A percentile compares a stretch with the other conserved stretches of the same genome.
Evolutionary conservation across 1,140 invertebrate genomes (phyloP).

Genomic region (Alviniconcha marisindica): DNA sequence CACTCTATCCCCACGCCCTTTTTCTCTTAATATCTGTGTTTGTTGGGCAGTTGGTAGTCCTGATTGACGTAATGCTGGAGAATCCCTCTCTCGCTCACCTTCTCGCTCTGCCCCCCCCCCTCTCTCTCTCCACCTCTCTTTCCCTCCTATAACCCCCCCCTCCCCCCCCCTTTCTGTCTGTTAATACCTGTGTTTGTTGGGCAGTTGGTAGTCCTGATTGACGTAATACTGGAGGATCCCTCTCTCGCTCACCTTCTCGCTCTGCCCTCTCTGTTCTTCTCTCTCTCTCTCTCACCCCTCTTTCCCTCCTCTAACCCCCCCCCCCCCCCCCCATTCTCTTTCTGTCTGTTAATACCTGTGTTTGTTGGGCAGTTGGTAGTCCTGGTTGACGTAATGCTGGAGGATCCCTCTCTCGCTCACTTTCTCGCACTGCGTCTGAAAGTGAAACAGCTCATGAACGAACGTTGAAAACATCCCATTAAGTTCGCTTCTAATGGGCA

Average conservation of each 20-base stretch:
- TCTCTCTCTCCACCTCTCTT: too few relatives aligned
- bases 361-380: conserved; percentile 42
- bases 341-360: too few relatives aligned
- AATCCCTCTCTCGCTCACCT: conserved; percentile 54
- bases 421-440: conserved; percentile 59
- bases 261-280: too few relatives aligned
- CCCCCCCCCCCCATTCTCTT: too few relatives aligned
- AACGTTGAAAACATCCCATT: too few relatives aligned
- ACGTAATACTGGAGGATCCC: conserved; percentile 57
- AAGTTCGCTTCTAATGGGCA: too few relatives aligned
- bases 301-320: too few relatives aligned
- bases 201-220: conserved; percentile 42
- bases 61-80: conserved; percentile 54
- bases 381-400: conserved; percentile 53
- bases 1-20: too few relatives aligned
- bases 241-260: conserved; percentile 57
- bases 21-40: conserved; percentile 56
- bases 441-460: too few relatives aligned
- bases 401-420: conserved; percentile 55
- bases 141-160: too few relatives aligned
- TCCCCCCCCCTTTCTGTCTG: too few relatives aligned
- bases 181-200: conserved; percentile 54
- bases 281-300: too few relatives aligned
- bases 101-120: conserved; percentile 60
- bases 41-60: conserved; percentile 40